Evolutionary conservation across 2,113 vertebrate genomes (phyloP), one percentile per base, ranked within the genome.

Genomic region (Symphodus melops): DNA sequence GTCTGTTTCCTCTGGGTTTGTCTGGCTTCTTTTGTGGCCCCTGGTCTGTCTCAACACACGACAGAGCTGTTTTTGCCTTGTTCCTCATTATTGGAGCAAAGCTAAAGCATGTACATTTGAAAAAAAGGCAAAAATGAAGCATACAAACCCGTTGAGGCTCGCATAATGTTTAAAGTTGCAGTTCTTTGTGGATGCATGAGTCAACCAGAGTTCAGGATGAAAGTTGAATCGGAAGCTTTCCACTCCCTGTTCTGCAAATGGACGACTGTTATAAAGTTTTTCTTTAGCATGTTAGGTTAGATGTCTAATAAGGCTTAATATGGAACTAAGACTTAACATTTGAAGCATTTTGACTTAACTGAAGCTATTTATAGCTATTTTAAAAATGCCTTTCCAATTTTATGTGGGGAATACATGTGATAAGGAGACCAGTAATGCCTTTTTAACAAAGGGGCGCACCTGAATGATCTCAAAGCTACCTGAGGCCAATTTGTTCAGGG

Each of bases 401-500:
- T 5, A 17, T 1, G 20, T 12, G 9, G 37, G 25, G 4, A 57
- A 2, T 37, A 20, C 11, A 58, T 44, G 37, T 60, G 70, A 66
- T 79, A 70, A 76, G 56, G 39, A 48, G 63, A 68, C 41, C 12
- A 8, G 9, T 33, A 70, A 63, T 68, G 36, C 46, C 63, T 68
- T 42, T 16, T 53, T 51, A 39, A 59, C 16, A 51, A 72, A 63
- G 21, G n/a, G 68, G 64, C 77, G 59, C 70, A 75, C 76, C 76
- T 79, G 64, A 77, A 49, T 52, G 54, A 86, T 78, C 42, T 80
- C 20, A 53, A 68, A 63, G 66, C 55, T 86, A 89, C 90, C 89
- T 76, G 82, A 83, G 72, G 84, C 80, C 72, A 88, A 83, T 83
- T 84, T 89, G 85, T 88, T 56, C 56, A 3, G 54, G 14, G 58